Conservation (phyloP, 2,888 invertebrate species). For the Leistus spinibarbis region DNA sequence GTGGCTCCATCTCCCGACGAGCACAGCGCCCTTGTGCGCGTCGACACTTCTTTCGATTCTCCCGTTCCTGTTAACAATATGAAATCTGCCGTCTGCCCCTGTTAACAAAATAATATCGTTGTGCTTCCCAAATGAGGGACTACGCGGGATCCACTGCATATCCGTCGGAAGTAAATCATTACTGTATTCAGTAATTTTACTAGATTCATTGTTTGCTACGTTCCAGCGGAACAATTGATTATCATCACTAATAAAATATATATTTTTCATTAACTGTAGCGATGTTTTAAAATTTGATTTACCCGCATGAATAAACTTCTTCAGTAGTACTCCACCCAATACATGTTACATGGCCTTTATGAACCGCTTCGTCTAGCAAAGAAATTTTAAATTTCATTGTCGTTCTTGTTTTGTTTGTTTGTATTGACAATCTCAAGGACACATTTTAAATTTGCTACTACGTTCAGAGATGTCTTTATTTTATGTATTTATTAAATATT, state of each 20-base stretch:
- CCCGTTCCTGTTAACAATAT: slow-evolving; percentile 86
- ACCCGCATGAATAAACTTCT: slow-evolving; percentile 92
- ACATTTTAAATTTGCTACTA: no score
- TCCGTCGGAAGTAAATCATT: slow-evolving; percentile 87
- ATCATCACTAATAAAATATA: slow-evolving; percentile 75
- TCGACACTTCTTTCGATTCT: slow-evolving; percentile 91
- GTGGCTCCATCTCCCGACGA: slow-evolving; percentile 90
- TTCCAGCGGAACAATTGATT: slow-evolving; percentile 90
- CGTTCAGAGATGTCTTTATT: no score
- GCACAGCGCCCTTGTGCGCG: slow-evolving; percentile 90
- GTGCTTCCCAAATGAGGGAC: slow-evolving; percentile 57
- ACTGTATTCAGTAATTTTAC: slow-evolving; percentile 77
- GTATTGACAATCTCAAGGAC: no score
- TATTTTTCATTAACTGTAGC: background rate
- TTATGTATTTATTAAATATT: no score
- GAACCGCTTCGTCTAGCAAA: slow-evolving; percentile 75
- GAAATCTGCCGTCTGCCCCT: slow-evolving; percentile 89
- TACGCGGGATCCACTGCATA: slow-evolving; percentile 85
- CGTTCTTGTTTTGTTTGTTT: slow-evolving; percentile 33
- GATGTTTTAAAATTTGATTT: slow-evolving; percentile 42
- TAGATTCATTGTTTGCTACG: slow-evolving; percentile 77
- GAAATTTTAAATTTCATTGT: slow-evolving; percentile 83
- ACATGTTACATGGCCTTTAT: slow-evolving; percentile 82
- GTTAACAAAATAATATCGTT: slow-evolving; percentile 85
- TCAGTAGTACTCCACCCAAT: slow-evolving; percentile 94